These are phyloP conservation scores for Gopherus evgoodei DNA, from an alignment of 2,113 vertebrate species.

Conservation along the genomic window DNA sequence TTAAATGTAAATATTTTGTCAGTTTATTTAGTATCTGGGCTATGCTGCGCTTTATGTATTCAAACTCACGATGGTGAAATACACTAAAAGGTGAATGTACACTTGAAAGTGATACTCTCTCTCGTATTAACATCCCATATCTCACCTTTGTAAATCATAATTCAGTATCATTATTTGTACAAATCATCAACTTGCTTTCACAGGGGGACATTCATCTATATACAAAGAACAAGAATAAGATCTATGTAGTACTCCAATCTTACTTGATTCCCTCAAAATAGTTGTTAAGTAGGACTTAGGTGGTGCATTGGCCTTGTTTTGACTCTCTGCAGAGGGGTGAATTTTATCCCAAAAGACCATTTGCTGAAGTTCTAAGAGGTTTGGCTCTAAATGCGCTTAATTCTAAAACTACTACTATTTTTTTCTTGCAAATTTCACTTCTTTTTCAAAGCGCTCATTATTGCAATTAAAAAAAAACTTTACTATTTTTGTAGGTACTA, in stretches of 20 bases:
- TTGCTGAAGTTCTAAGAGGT: neutral
- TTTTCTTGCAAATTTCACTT: conserved; percentile 51
- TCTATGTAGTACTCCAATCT: neutral
- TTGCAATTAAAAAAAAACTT: conserved; percentile 22
- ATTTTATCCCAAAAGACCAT: conserved; percentile 2
- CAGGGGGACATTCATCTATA: neutral
- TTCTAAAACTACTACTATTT: conserved; percentile 14
- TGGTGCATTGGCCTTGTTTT: conserved; percentile 28
- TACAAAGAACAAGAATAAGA: neutral
- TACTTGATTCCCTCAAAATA: neutral
- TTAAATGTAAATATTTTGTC: conserved; percentile 50
- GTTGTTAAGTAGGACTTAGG: conserved; percentile 24
- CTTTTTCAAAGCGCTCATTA: conserved; percentile 37
- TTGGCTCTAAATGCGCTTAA: conserved; percentile 48
- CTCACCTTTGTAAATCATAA: neutral
- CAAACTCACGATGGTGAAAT: conserved; percentile 29
- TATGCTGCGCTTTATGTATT: conserved; percentile 20
- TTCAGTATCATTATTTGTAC: neutral
- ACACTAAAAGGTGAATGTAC: conserved; percentile 26
- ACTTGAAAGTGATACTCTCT: neutral
- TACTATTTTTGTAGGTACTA: neutral
- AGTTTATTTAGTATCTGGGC: conserved; percentile 24
- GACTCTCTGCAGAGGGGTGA: conserved; percentile 29
- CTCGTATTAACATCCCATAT: neutral
- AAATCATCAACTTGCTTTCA: neutral